phyloP scores from a whole-genome alignment of 2,113 vertebrate species.

The Coptodon rendalli region DNA sequence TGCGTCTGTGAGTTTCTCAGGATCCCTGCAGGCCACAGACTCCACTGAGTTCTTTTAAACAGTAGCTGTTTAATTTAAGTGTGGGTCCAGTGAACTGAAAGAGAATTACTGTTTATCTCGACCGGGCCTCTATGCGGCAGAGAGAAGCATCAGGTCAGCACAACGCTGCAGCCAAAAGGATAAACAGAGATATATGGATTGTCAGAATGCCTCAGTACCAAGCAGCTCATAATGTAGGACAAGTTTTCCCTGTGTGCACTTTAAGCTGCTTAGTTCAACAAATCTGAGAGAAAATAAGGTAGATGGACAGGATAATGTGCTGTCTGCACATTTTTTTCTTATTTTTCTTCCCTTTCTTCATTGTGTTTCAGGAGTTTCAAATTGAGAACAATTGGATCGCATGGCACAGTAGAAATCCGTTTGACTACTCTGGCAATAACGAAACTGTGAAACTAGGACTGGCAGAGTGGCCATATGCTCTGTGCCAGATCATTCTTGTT shows the following conservation, averaged over 20 bases:
- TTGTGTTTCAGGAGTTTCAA: slow-evolving; percentile 18
- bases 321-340: background rate
- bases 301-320: slow-evolving; percentile 6
- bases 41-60: slow-evolving; percentile 55
- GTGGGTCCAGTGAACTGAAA: slow-evolving; percentile 49
- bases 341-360: background rate
- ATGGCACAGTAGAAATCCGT: slow-evolving; percentile 45
- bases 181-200: slow-evolving; percentile 20
- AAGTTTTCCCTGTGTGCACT: slow-evolving; percentile 9
- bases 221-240: slow-evolving; percentile 4
- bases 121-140: slow-evolving; percentile 1
- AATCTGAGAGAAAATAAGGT: slow-evolving; percentile 14
- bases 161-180: slow-evolving; percentile 7
- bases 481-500: slow-evolving; percentile 39
- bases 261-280: slow-evolving; percentile 46
- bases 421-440: slow-evolving; percentile 48
- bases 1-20: slow-evolving; percentile 8
- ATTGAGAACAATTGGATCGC: slow-evolving; percentile 56
- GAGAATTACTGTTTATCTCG: slow-evolving; percentile 43
- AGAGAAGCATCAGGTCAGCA: slow-evolving; percentile 48
- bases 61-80: slow-evolving; percentile 63
- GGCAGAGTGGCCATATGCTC: slow-evolving; percentile 50
- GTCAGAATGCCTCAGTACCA: slow-evolving; percentile 7
- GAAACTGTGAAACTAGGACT: slow-evolving; percentile 59
- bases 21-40: slow-evolving; percentile 20